Conservation (phyloP, 1,140 invertebrate species). For the Pseudomyrmex pallidus region DNA sequence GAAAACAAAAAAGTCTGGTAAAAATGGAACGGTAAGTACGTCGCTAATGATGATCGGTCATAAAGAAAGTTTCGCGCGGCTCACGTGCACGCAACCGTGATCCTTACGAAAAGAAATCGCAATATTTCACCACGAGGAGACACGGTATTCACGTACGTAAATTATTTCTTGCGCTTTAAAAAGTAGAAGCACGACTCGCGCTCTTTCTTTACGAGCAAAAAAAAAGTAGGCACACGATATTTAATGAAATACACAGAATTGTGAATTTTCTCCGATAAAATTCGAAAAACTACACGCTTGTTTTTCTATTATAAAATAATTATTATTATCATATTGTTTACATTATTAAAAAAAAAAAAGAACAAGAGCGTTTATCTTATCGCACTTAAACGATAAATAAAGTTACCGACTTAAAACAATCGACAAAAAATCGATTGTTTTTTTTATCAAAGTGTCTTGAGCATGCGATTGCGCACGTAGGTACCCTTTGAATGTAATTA, state of each 20-base stretch:
- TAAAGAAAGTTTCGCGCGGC: constrained; percentile 21
- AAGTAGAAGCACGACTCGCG: background rate
- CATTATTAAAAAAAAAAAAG: no score
- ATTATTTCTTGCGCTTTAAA: background rate
- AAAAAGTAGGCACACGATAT: background rate
- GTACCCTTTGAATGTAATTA: background rate
- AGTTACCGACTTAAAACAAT: background rate
- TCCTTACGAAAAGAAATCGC: constrained; percentile 37
- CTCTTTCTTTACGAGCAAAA: no score
- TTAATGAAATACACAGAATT: background rate
- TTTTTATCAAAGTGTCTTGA: no score
- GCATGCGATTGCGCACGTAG: background rate
- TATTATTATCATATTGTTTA: no score
- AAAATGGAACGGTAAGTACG: background rate
- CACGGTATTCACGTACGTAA: background rate
- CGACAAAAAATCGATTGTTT: no score
- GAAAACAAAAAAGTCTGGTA: background rate
- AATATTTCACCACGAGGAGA: background rate
- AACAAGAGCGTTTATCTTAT: no score
- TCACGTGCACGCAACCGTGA: background rate
- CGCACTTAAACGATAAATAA: no score
- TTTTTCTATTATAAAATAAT: no score
- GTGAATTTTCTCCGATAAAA: background rate
- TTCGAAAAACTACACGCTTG: no score
- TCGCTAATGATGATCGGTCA: constrained; percentile 5